Conservation (phyloP, 1,140 invertebrate genomes). For the Aphelinus atriplicis region DNA sequence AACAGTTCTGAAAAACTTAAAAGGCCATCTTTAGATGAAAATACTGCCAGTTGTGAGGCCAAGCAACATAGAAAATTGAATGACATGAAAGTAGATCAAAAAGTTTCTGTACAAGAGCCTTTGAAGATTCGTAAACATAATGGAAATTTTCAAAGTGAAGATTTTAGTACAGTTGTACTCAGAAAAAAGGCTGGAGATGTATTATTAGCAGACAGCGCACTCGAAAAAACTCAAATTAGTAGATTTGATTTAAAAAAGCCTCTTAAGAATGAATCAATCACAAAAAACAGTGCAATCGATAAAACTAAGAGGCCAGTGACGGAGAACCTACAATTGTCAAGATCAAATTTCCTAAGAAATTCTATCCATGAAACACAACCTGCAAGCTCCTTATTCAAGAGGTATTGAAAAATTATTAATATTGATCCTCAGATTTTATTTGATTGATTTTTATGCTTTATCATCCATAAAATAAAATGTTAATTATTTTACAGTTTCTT, state of each 20-base stretch:
- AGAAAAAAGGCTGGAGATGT: background rate
- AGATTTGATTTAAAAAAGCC: constrained; percentile 26
- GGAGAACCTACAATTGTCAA: constrained; percentile 32
- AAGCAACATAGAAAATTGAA: background rate
- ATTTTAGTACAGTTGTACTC: constrained; percentile 14
- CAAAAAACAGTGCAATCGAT: background rate
- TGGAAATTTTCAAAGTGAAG: background rate
- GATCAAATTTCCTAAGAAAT: constrained; percentile 39
- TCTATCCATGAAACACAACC: constrained; percentile 37
- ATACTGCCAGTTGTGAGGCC: background rate
- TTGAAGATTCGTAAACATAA: no score
- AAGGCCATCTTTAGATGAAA: constrained; percentile 2
- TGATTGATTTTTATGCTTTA: constrained; percentile 28
- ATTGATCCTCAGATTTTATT: constrained; percentile 36
- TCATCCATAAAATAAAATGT: background rate
- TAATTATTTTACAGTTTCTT: no score
- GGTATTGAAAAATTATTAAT: constrained; percentile 27
- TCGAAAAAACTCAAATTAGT: background rate
- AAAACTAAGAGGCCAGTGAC: constrained; percentile 34
- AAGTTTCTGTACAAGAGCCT: no score
- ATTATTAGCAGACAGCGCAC: background rate
- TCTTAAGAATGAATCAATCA: background rate
- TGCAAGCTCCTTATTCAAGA: constrained; percentile 21
- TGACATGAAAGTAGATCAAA: background rate
- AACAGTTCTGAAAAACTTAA: constrained; percentile 1